These are phyloP conservation scores for Polypedilum pembai DNA, from an alignment of 1,140 invertebrate species.

Conservation along the genomic window DNA sequence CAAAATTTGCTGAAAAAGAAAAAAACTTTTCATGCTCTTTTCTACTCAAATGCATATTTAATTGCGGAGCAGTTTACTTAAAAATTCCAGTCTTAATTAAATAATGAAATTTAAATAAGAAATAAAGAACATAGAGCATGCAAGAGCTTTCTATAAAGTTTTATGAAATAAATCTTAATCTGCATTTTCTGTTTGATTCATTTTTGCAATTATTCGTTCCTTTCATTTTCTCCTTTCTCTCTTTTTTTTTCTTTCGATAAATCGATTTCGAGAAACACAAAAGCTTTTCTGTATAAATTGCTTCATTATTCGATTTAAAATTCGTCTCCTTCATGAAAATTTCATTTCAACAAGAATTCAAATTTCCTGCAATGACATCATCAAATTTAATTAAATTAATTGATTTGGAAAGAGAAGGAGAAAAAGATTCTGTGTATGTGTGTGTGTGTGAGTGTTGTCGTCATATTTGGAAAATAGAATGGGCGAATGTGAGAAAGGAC, in stretches of 20 bases:
- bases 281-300: slow-evolving; percentile 13
- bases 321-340: slow-evolving; percentile 17
- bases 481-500: background rate
- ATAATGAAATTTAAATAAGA: slow-evolving; percentile 14
- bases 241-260: background rate
- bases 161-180: background rate
- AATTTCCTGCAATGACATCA: slow-evolving; percentile 12
- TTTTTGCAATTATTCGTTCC: background rate
- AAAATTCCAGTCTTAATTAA: background rate
- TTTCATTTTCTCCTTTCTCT: background rate
- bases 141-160: background rate
- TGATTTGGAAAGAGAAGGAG: background rate
- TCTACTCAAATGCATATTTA: background rate
- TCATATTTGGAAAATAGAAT: background rate
- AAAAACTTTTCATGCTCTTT: no score
- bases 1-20: no score
- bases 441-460: no score
- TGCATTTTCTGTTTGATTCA: background rate
- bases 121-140: background rate
- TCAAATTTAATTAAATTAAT: slow-evolving; percentile 17
- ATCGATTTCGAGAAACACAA: background rate
- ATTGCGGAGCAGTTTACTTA: background rate
- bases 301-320: slow-evolving; percentile 8
- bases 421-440: background rate
- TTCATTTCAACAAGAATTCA: slow-evolving; percentile 18